These are phyloP conservation scores for Carapus acus DNA, from an alignment of 2,797 vertebrate species.

Conservation along the genomic window DNA sequence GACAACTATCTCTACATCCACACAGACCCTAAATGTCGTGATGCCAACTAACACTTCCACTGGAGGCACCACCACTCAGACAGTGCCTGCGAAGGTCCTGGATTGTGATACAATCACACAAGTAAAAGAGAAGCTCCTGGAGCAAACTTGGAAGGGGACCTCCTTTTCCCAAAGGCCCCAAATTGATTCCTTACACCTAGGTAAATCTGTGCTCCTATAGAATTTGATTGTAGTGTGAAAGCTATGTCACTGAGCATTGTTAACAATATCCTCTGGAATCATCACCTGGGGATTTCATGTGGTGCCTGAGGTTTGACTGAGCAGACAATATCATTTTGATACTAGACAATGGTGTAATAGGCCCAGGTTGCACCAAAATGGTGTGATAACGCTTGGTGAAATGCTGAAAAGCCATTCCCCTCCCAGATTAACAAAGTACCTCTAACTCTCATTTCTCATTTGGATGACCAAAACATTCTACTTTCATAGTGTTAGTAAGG, in stretches of 20 bases:
- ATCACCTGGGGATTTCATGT: no score
- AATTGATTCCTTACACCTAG: constrained; percentile 84
- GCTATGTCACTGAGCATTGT: not conserved
- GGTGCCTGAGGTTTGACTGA: no score
- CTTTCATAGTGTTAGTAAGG: no score
- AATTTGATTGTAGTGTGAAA: not conserved
- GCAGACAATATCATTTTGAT: no score
- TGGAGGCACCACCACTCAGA: constrained; percentile 70
- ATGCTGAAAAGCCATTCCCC: no score
- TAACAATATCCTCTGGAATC: not conserved
- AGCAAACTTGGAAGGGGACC: constrained; percentile 89
- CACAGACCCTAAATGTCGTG: constrained; percentile 86
- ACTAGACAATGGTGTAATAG: no score
- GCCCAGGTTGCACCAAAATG: no score
- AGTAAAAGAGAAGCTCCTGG: constrained; percentile 95
- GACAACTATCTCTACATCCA: constrained; percentile 12
- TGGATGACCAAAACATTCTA: no score
- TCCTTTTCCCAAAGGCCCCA: constrained; percentile 86
- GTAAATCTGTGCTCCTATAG: constrained; percentile 62
- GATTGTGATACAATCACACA: constrained; percentile 97
- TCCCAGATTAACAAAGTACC: no score
- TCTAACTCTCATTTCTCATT: no score
- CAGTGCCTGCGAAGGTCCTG: constrained; percentile 85
- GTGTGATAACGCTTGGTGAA: no score
- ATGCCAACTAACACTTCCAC: constrained; percentile 66